Base-by-base conservation (phyloP, 1,140 invertebrate genomes). In the Lordiphosa mommai region DNA sequence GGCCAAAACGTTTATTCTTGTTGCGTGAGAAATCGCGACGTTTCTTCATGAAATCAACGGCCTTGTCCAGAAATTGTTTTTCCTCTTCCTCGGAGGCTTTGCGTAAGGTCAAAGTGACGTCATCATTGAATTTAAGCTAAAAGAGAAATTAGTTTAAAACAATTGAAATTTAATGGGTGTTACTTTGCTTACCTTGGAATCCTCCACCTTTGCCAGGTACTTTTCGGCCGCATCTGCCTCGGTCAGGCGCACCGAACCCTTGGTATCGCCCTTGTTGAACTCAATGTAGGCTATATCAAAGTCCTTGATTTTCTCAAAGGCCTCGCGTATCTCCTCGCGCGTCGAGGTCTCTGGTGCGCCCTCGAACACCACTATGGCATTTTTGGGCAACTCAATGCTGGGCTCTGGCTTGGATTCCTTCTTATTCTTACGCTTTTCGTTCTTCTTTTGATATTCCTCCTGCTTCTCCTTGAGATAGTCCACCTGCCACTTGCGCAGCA, bases 401-500 rank as follows among this genome's bases (percentile, higher is more conserved):
- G 89, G 85, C 60, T 91, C 91, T 27, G 89, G 89, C 61, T 89
- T 91, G 40, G 90, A 90, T 16, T 90, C 89, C 64, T 90, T 91
- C 57, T 91, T 89, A 66, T 91, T 90, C 61, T 93, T 92, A 51
- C 91, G 90, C 41, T 89, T 90, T 33, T 88, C 80, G 7, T 58
- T 64, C 46, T 87, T 85, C 17, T 65, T 46, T 13, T 76, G 69
- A n/a, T 67, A 70, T 74, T 95, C 92, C 59, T 93, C 91, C 63
- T 92, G 92, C 84, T 96, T 96, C 46, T 93, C 91, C 57, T 91
- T 90, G n/a, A 92, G 86, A 86, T 96, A 95, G 50, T 93, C 91
- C 10, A 90, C 88, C 72, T 95, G 94, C 92, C 92, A 95, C 66
- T 93, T 23, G 20, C 20, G 4, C 20, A 23, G 4, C 20, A 23